These are phyloP conservation scores for Cheirogaleus medius DNA, from an alignment of 2,113 vertebrate species.

Conservation along the genomic window DNA sequence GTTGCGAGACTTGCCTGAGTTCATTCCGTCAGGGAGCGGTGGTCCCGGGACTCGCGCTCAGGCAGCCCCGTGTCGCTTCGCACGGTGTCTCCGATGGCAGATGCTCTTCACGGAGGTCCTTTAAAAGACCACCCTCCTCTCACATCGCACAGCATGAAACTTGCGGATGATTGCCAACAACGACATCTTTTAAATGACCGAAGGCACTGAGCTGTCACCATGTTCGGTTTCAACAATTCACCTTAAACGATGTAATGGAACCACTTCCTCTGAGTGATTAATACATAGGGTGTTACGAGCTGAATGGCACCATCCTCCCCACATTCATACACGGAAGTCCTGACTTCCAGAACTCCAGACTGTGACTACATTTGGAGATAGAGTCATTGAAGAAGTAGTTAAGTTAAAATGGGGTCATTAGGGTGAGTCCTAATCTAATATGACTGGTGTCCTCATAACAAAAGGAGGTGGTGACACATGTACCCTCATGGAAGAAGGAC, in stretches of 20 bases:
- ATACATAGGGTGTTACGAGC: neutral
- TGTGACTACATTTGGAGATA: neutral
- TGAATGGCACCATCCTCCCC: no score
- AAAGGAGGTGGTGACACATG: neutral
- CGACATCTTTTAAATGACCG: neutral
- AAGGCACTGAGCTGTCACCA: neutral
- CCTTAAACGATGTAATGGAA: neutral
- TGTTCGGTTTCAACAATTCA: fast-evolving
- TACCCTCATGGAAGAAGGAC: fast-evolving
- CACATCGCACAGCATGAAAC: fast-evolving
- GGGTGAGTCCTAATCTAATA: no score
- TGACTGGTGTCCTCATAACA: neutral
- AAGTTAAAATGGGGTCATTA: neutral
- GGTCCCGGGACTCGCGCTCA: fast-evolving
- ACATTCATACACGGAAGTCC: no score
- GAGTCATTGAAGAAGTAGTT: neutral
- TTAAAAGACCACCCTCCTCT: fast-evolving
- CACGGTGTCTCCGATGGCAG: fast-evolving
- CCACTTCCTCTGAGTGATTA: fast-evolving
- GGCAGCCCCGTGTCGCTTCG: fast-evolving
- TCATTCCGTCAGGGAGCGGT: fast-evolving
- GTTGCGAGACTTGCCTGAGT: fast-evolving
- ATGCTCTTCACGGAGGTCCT: neutral
- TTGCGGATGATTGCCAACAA: neutral
- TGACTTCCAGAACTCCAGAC: neutral